Base-by-base conservation (phyloP, 1,140 invertebrate species). In the Megalonaias nervosa region DNA sequence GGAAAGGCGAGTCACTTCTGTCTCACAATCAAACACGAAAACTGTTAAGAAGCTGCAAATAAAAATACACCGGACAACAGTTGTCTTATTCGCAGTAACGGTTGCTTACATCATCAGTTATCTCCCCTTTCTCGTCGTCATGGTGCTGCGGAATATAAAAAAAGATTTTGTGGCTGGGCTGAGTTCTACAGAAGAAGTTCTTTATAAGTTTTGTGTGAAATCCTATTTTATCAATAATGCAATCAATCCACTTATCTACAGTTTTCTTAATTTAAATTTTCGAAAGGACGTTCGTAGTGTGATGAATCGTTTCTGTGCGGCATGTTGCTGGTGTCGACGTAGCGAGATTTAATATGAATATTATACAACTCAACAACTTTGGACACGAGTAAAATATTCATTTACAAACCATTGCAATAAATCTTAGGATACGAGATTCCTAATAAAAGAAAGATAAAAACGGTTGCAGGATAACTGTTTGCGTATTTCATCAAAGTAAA, bases 161-260 rank as follows among this genome's bases (percentile, higher is more conserved):
- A 85, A 82, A 75, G 86, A 85, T 67, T 81, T 87, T 23, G 85
- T 85, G 56, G 78, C 75, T n/a, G 82, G 74, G 48, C 73, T 87
- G 26, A 77, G 72, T 71, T 81, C 81, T 0, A 73, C 74, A 6
- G 75, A 83, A 23, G 83, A 88, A 77, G 77, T 88, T 31, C 70
- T 82, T n/a, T 87, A 85, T 72, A 87, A 87, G 77, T 84, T 87
- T 57, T 85, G 82, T 62, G 81, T 85, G 17, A 87, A 87, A 67
- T 87, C 85, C 1, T 87, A 85, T 72, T 85, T 87, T 81, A 84
- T 87, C 67, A 87, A 87, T 78, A 87, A 85, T 73, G 85, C 85
- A n/a, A 84, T 85, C 57, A 87, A 87, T 77, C 85, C 85, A 5
- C 31, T 87, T 26, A 84, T 87, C 26, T 87, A 87, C 77, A 85